phyloP scores from a whole-genome alignment of 2,797 vertebrate genomes.

The Siniperca undulata region DNA sequence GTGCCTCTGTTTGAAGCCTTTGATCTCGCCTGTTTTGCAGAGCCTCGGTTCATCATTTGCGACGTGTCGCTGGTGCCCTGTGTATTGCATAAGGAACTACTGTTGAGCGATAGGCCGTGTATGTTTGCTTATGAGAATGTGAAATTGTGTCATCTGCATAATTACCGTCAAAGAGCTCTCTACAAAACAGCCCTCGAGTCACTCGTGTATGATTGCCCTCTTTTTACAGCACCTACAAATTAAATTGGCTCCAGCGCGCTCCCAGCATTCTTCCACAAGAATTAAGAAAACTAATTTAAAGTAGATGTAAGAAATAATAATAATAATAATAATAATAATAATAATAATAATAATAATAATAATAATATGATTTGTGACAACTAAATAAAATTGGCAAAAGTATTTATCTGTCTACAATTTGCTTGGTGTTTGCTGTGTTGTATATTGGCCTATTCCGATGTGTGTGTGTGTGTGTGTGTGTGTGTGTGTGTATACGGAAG shows the following conservation, averaged over 20 bases:
- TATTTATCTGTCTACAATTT: neutral
- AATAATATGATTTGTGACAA: neutral
- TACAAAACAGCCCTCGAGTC: constrained; percentile 78
- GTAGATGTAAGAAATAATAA: constrained; percentile 9
- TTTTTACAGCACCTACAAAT: constrained; percentile 70
- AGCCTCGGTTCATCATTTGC: constrained; percentile 82
- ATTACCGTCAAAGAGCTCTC: constrained; percentile 81
- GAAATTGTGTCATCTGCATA: constrained; percentile 86
- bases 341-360: constrained; percentile 32
- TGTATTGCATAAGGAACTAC: constrained; percentile 79
- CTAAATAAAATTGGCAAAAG: neutral
- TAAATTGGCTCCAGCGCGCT: constrained; percentile 56
- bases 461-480: constrained; percentile 22
- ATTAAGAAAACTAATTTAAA: constrained; percentile 21
- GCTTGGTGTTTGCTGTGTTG: constrained; percentile 13
- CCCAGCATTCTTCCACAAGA: constrained; percentile 21
- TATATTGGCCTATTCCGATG: constrained; percentile 22
- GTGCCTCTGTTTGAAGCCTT: constrained; percentile 88
- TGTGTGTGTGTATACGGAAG: constrained; percentile 44
- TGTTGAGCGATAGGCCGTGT: constrained; percentile 79
- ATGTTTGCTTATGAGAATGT: constrained; percentile 79
- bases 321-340: constrained; percentile 32
- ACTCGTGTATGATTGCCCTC: constrained; percentile 71
- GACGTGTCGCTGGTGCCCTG: constrained; percentile 76
- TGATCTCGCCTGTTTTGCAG: constrained; percentile 86